Percentiles rank a stretch among this genome's conserved stretches.
phyloP scores from a whole-genome alignment of 2,888 invertebrate species.

The Autographa gamma region DNA sequence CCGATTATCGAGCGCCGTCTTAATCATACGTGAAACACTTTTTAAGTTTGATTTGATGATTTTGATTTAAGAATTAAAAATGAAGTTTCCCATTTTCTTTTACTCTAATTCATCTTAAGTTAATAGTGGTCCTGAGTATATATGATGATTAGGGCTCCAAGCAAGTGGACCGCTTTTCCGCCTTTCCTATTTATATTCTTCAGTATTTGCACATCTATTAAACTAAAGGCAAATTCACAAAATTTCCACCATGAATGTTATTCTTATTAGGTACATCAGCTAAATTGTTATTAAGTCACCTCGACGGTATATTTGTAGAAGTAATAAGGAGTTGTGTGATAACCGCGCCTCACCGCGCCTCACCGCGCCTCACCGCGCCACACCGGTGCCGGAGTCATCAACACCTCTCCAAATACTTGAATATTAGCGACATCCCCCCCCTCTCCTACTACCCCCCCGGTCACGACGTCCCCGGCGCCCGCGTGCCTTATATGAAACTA shows the following conservation, averaged over 20 bases:
- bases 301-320: neutral
- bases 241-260: neutral
- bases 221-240: neutral
- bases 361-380: no score
- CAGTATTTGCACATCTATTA: neutral
- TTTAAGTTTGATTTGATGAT: neutral
- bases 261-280: neutral
- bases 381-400: neutral
- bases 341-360: neutral
- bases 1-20: neutral
- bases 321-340: constrained; percentile 6
- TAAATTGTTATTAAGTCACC: neutral
- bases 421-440: constrained; percentile 3
- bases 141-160: neutral
- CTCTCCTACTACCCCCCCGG: neutral
- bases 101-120: neutral
- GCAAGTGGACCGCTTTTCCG: neutral
- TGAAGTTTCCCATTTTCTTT: neutral
- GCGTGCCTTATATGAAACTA: neutral
- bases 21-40: neutral
- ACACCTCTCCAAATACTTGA: constrained; percentile 8
- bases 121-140: neutral
- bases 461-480: neutral
- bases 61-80: neutral
- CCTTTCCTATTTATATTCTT: neutral